These are phyloP conservation scores for Myotis planiceps DNA, from an alignment of 2,797 vertebrate species.

Conservation along the genomic window DNA sequence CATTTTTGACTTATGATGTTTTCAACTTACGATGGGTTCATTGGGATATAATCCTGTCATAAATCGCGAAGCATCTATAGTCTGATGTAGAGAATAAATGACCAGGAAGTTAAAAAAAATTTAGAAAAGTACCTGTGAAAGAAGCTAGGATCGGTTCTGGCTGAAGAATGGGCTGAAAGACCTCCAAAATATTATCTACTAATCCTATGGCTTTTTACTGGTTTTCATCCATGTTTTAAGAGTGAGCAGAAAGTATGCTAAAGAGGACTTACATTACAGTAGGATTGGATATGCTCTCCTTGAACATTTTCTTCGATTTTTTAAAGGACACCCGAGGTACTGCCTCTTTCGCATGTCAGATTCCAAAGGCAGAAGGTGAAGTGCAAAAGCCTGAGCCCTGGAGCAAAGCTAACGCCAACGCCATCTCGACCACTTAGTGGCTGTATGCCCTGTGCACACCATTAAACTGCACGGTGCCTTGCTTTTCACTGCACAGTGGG, in stretches of 20 bases:
- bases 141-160: not conserved
- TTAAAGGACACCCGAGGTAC: not conserved
- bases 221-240: not conserved
- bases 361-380: not conserved
- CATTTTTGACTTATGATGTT: not conserved
- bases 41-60: not conserved
- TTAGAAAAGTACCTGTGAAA: conserved; percentile 9
- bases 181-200: not conserved
- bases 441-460: not conserved
- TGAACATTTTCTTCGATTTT: not conserved
- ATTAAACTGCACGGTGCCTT: not conserved
- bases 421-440: not conserved
- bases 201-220: not conserved
- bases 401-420: not conserved
- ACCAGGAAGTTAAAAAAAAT: not conserved
- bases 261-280: not conserved
- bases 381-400: not conserved
- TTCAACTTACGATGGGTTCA: not conserved
- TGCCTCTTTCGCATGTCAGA: not conserved
- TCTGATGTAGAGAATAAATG: not conserved
- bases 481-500: not conserved
- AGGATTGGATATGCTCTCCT: not conserved
- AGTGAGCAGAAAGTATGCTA: not conserved
- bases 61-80: not conserved
- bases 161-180: not conserved